A percentile compares a stretch with the other conserved stretches of the same genome.
phyloP scores from a whole-genome alignment of 2,113 vertebrate species.

The Butorides virescens region DNA sequence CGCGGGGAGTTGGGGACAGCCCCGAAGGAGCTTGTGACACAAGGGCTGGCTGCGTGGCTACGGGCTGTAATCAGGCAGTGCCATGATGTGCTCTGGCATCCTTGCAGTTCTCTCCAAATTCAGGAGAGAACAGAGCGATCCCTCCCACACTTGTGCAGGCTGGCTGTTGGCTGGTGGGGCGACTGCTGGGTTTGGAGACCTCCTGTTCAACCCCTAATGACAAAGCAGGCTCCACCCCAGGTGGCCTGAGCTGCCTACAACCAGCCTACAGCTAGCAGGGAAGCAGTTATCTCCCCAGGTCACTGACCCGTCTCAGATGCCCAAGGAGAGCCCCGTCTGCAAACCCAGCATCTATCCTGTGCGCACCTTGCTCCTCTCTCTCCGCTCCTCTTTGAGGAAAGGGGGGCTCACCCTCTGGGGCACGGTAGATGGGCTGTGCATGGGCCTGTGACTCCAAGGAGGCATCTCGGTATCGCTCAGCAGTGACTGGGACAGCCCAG shows the following conservation, averaged over 20 bases:
- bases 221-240: neutral
- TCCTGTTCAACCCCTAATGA: neutral
- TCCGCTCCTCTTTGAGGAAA: neutral
- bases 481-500: neutral
- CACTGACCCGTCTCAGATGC: neutral
- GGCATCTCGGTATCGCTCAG: neutral
- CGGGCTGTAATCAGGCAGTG: neutral
- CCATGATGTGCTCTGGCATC: neutral
- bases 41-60: neutral
- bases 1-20: neutral
- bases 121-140: neutral
- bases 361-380: neutral
- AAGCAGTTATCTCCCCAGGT: neutral
- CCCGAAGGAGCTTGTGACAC: accelerated
- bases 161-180: neutral
- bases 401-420: accelerated
- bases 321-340: neutral
- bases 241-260: neutral
- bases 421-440: neutral
- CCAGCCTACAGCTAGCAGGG: neutral
- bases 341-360: neutral
- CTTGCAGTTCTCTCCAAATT: neutral
- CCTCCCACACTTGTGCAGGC: neutral
- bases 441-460: neutral
- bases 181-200: neutral